Evolutionary conservation across 2,113 vertebrate species (phyloP).

Genomic region (Morone saxatilis): DNA sequence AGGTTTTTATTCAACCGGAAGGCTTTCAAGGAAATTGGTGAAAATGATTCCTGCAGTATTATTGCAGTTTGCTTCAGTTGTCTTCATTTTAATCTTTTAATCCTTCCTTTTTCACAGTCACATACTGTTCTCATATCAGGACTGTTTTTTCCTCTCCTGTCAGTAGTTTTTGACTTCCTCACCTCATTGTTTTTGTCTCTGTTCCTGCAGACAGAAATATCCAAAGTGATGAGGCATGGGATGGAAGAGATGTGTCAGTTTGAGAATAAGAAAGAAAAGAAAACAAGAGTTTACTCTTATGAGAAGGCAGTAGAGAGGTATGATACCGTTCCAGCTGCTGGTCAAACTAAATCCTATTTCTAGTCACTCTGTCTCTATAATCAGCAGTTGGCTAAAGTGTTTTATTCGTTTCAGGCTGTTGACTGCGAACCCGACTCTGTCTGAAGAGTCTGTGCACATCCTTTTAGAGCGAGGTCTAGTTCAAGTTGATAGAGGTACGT

Average conservation of each 20-base stretch:
- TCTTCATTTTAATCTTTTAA: not conserved
- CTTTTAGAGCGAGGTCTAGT: constrained; percentile 87
- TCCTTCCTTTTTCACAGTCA: not conserved
- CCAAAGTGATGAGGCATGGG: constrained; percentile 53
- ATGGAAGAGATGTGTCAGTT: constrained; percentile 80
- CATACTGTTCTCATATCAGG: not conserved
- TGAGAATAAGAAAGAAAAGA: constrained; percentile 74
- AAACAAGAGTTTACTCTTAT: constrained; percentile 73
- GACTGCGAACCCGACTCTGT: constrained; percentile 81
- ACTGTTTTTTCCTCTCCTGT: not conserved
- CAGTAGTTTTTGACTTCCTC: not conserved
- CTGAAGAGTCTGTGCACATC: constrained; percentile 80
- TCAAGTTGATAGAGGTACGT: constrained; percentile 82
- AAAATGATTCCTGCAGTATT: not conserved
- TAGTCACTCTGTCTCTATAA: not conserved
- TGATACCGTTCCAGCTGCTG: not conserved
- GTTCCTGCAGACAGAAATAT: constrained; percentile 55
- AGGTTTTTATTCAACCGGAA: not conserved
- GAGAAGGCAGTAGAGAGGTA: constrained; percentile 84
- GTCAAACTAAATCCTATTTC: not conserved
- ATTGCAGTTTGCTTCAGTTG: not conserved
- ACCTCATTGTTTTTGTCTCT: not conserved
- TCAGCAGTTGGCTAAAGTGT: too few species aligned
- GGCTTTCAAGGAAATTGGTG: not conserved
- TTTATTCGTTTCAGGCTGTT: constrained; percentile 80